These are phyloP conservation scores for Leuciscus idus DNA, from an alignment of 2,113 vertebrate species.

Conservation along the genomic window DNA sequence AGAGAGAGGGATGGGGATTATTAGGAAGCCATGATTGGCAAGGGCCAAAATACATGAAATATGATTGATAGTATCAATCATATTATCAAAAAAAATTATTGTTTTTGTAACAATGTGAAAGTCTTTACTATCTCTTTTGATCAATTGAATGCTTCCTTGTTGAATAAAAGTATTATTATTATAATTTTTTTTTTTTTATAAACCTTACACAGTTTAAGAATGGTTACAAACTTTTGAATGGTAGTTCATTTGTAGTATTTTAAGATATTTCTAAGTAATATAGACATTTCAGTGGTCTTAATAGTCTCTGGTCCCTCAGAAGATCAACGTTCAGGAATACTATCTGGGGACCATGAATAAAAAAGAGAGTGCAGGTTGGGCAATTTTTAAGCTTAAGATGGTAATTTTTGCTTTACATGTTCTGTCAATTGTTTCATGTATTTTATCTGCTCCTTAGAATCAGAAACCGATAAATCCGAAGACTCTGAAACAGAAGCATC, in stretches of 20 bases:
- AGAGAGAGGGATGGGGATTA: too few species aligned
- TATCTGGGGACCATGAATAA: slow-evolving; percentile 87
- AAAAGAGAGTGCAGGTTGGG: slow-evolving; percentile 82
- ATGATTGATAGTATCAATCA: too few species aligned
- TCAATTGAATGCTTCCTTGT: neutral
- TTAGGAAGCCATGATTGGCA: too few species aligned
- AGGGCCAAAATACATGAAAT: too few species aligned
- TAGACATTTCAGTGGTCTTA: neutral
- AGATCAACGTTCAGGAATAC: slow-evolving; percentile 95
- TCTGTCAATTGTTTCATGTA: neutral
- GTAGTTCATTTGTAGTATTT: neutral
- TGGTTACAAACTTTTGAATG: neutral
- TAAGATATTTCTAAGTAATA: neutral
- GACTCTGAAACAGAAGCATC: slow-evolving; percentile 61
- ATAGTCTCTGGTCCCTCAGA: slow-evolving; percentile 74
- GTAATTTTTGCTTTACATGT: neutral
- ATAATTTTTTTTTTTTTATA: too few species aligned
- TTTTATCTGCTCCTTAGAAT: slow-evolving; percentile 29
- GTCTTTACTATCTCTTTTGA: too few species aligned
- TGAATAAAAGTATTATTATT: neutral
- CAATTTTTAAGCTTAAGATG: neutral
- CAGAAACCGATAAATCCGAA: slow-evolving; percentile 62
- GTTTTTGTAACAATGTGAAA: too few species aligned
- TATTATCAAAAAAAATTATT: too few species aligned
- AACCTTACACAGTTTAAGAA: too few species aligned